Conservation (phyloP, 2,797 vertebrate genomes). For the Acomys russatus region DNA sequence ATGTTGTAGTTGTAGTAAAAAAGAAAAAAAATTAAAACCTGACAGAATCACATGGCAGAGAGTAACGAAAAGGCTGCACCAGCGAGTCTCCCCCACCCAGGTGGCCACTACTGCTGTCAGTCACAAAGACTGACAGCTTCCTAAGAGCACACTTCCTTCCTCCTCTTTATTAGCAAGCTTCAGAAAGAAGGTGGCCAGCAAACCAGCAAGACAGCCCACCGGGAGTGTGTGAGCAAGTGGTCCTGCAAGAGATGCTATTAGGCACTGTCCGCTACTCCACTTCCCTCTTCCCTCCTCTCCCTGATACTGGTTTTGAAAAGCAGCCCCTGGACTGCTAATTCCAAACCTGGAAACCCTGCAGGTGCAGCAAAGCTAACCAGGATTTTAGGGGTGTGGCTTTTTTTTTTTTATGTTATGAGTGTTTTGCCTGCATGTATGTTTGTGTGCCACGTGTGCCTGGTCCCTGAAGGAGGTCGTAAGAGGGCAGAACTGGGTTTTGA, state of each 20-base stretch:
- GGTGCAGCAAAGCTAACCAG: slow-evolving; percentile 56
- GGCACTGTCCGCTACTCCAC: background rate
- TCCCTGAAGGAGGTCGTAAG: background rate
- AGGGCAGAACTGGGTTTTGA: background rate
- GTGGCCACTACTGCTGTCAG: background rate
- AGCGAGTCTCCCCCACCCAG: background rate
- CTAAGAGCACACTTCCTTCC: background rate
- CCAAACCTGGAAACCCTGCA: slow-evolving; percentile 57
- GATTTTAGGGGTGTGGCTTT: background rate
- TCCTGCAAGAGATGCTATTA: background rate
- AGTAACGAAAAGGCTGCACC: background rate
- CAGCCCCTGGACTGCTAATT: slow-evolving; percentile 51
- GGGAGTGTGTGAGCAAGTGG: too few species aligned
- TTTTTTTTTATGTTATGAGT: background rate
- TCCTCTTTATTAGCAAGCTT: background rate
- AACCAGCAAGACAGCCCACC: background rate
- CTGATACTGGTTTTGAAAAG: slow-evolving; percentile 54
- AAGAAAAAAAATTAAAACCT: slow-evolving; percentile 2
- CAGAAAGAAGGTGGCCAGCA: background rate
- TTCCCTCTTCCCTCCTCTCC: background rate
- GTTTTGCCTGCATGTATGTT: background rate
- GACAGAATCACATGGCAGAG: background rate
- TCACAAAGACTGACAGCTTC: slow-evolving; percentile 34
- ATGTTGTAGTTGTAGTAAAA: background rate
- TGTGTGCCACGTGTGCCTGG: background rate